Base-by-base conservation (phyloP, 2,797 vertebrate genomes). In the Siniperca undulata region DNA sequence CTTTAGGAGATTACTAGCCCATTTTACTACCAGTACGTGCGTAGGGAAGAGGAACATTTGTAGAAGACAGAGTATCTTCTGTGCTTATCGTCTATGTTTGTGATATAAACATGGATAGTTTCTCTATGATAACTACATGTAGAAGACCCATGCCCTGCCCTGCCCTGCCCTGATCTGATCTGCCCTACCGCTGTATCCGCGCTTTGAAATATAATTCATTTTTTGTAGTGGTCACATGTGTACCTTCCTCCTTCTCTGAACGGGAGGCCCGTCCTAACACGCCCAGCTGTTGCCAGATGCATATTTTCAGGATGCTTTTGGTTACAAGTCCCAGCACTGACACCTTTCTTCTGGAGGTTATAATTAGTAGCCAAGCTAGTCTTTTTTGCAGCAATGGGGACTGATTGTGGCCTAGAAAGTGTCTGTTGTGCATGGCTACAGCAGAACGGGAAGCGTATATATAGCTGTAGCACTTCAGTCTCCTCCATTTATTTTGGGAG, bases 301-400 rank as follows among this genome's bases (percentile, higher is more conserved):
- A 93, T 94, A 89, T 91, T 95, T 93, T 91, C 75, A 60, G 84
- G 86, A 92, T 88, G 83, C 87, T 93, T 94, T 89, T 83, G 82
- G 91, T 94, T 93, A 88, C 91, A 93, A 92, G 94, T 90, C 88
- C 84, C 78, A 87, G 94, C 92, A 86, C 83, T 86, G 91, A 94
- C 94, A 95, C 94, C 93, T 94, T 94, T 91, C 62, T 86, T 89
- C 78, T 83, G 38, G 66, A 85, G 70, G 84, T 91, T 94, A 91
- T 94, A 94, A 95, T 95, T 94, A 94, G 93, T 78, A 91, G 86
- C 68, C 70, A 46, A 42, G 80, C 77, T 87, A 27, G 85, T 86
- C 80, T 82, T 87, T 64, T 87, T 69, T 89, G 60, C 78, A 89
- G 80, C 61, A 60, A 81, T 17, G 40, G 83, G 86, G 82, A 88